Evolutionary conservation across 2,888 invertebrate species (phyloP), one percentile per base, ranked within the genome.

Genomic region (Pammene aurita): DNA sequence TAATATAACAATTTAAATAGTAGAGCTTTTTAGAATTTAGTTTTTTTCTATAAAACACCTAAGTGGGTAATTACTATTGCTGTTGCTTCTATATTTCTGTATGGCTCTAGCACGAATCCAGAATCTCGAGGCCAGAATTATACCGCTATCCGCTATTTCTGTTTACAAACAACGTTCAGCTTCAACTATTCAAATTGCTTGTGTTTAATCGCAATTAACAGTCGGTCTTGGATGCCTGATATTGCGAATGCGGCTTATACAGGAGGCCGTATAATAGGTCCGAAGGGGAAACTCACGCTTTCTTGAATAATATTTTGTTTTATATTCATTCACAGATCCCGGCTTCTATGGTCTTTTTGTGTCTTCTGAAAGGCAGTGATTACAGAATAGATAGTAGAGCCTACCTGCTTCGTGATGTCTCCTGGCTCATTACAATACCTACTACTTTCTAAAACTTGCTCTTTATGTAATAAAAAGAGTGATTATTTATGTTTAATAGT

Each of bases 171-270:
- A 26, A 44, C 46, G 38, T 34, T 52, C 11, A 14, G 54, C 46
- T 55, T 44, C 55, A 48, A 48, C 46, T 55, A 67, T 67, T 61
- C 46, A 48, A 60, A 61, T 67, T 55, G 55, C 38, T 48, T 26
- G 42, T 56, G 65, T 66, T 66, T 57, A 46, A 67, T 67, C 38
- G 61, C 61, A 61, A 67, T 67, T 61, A 67, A 67, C 35, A 55
- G 55, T 55, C 46, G 38, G 34, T 55, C 54, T 46, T 54, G 61
- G 61, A 44, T 61, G 18, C 26, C 67, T 48, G 67, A 60, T 48
- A 46, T 38, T 34, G 67, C 61, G 60, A 61, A 55, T 54, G 67
- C 38, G 61, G 61, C 60, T 48, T 56, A 18, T 42, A 62, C 67
- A 56, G 56, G 60, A 60, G 60, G 42, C 50, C n/a, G 38, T 62